Base-by-base conservation (phyloP, 2,797 vertebrate genomes). In the Euphonia xanthogaster region DNA sequence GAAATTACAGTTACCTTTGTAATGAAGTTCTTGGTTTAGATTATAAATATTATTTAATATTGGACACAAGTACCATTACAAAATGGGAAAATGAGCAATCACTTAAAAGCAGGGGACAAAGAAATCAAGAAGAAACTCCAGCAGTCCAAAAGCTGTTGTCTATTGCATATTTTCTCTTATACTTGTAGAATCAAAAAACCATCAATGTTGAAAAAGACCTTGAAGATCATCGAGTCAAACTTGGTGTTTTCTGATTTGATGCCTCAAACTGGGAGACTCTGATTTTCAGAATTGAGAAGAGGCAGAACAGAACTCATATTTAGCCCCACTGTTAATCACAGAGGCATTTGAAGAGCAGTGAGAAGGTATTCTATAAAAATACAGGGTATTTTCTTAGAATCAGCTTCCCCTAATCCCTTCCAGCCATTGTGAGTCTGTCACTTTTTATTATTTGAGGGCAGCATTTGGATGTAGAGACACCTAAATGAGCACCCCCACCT, bases 391-490 rank as follows among this genome's bases (percentile, higher is more conserved):
- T 84, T 66, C 47, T 74, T 23, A 20, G 47, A 31, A 55, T 37
- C 0, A 3, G 24, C 33, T 60, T 90, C 42, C 20, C 30, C 63
- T 53, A 15, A 72, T 65, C 39, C 28, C 42, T 54, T 71, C 45
- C 27, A 48, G 31, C 45, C 35, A 4, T 31, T 0, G 0, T 31
- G 27, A 61, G 40, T 60, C 17, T 88, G 80, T 53, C 44, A 55
- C 10, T 27, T 54, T 31, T 55, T 30, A 6, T 71, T 37, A 20
- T 60, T 45, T 65, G 47, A 30, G n/a, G 37, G 19, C 0, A 3
- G 45, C 21, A 44, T 67, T 77, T 78, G 65, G 63, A 10, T 50
- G 16, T 53, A 14, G 65, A 71, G 37, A 27, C 30, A 77, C n/a
- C n/a, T n/a, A n/a, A n/a, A 53, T 9, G 20, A 74, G 53, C 23